phyloP scores from a whole-genome alignment of 2,797 vertebrate genomes.

The Gymnodraco acuticeps region DNA sequence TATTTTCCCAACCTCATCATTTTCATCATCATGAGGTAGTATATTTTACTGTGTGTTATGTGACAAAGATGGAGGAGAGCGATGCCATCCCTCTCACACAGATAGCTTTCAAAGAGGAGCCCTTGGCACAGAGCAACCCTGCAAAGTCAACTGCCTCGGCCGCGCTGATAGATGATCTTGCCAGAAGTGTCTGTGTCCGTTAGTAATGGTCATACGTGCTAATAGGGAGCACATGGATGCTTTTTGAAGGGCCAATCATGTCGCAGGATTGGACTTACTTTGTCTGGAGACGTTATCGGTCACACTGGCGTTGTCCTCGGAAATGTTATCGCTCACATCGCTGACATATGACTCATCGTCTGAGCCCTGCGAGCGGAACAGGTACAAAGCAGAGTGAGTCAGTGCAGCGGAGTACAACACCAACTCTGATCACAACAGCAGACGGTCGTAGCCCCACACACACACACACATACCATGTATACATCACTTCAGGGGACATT shows the following conservation, averaged over 20 bases:
- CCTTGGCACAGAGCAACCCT: constrained; percentile 56
- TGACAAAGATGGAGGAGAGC: constrained; percentile 43
- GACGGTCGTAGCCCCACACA: not conserved
- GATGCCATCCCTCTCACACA: constrained; percentile 23
- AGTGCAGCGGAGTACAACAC: constrained; percentile 40
- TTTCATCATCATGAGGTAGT: constrained; percentile 15
- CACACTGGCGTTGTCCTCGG: constrained; percentile 99
- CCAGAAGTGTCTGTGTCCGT: constrained; percentile 10
- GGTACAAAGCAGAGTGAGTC: constrained; percentile 64
- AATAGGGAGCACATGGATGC: constrained; percentile 10
- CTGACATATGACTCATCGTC: constrained; percentile 99
- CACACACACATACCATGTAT: too few relatives aligned
- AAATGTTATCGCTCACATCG: constrained; percentile 99
- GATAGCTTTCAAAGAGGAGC: constrained; percentile 56
- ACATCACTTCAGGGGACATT: too few relatives aligned
- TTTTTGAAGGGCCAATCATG: not conserved
- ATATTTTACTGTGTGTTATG: constrained; percentile 1
- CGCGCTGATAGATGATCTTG: constrained; percentile 61
- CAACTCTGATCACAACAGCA: constrained; percentile 41
- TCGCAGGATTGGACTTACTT: constrained; percentile 85
- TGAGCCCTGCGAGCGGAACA: constrained; percentile 88
- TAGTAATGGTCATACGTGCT: not conserved
- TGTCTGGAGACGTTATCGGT: constrained; percentile 97
- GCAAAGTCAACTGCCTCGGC: constrained; percentile 69
- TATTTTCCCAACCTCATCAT: constrained; percentile 10